phyloP scores from a whole-genome alignment of 1,140 invertebrate species.

The Atta colombica region DNA sequence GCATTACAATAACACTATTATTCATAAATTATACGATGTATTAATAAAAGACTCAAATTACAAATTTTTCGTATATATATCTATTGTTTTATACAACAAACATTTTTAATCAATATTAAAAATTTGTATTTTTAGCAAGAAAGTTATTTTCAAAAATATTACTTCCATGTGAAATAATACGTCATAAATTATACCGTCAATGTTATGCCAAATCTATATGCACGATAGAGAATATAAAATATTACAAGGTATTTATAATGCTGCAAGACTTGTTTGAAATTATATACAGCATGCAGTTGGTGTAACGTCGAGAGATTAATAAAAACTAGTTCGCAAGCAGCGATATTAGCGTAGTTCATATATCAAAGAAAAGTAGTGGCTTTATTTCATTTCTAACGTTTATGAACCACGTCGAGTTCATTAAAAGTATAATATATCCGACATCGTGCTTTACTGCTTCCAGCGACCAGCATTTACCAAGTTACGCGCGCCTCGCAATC shows the following conservation, averaged over 20 bases:
- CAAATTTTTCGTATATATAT: not conserved
- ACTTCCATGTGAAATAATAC: not conserved
- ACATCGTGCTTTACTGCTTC: conserved; percentile 56
- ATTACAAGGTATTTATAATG: not conserved
- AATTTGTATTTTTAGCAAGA: not conserved
- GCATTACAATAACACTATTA: not conserved
- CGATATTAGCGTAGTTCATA: conserved; percentile 41
- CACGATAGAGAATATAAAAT: not conserved
- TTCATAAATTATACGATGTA: not conserved
- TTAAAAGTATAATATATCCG: conserved; percentile 60
- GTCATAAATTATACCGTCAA: not conserved
- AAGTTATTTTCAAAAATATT: not conserved
- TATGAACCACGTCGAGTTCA: conserved; percentile 60
- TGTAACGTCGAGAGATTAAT: conserved; percentile 40
- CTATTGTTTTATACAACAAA: not conserved
- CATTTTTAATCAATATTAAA: not conserved
- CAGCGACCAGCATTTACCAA: conserved; percentile 55
- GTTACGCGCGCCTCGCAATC: conserved; percentile 58
- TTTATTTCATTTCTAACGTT: conserved; percentile 62
- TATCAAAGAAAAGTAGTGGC: conserved; percentile 59
- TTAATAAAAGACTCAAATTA: not conserved
- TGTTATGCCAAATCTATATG: not conserved
- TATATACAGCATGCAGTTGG: conserved; percentile 20
- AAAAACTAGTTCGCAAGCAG: conserved; percentile 48
- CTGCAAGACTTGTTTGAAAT: conserved; percentile 23